Evolutionary conservation across 2,113 vertebrate genomes (phyloP).

Genomic region (Lamprotornis superbus): DNA sequence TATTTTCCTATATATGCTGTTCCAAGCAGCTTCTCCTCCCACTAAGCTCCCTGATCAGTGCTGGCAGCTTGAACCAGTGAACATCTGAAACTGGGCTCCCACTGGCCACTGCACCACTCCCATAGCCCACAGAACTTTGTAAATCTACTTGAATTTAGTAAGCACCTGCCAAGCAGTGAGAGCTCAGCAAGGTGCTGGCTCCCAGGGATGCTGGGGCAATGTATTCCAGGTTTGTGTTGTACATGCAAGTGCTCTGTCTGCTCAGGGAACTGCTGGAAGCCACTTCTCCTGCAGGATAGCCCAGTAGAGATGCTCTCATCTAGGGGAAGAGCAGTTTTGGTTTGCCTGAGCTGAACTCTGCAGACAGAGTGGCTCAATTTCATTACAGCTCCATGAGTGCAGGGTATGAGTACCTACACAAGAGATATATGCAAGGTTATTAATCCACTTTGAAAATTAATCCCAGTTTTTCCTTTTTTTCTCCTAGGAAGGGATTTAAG

Average conservation of each 20-base stretch:
- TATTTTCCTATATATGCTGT: not conserved
- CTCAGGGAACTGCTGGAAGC: not conserved
- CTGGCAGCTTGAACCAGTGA: not conserved
- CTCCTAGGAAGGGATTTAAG: not conserved
- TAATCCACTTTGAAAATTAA: not conserved
- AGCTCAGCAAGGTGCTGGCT: not conserved
- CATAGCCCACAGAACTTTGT: not conserved
- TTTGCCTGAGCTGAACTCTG: not conserved
- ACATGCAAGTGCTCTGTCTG: not conserved
- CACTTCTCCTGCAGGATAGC: not conserved
- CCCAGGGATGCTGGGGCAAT: not conserved
- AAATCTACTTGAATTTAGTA: not conserved
- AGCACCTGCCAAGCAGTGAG: not conserved
- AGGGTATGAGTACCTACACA: fast-evolving
- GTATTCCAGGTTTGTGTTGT: fast-evolving
- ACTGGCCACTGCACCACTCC: not conserved
- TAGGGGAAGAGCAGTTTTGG: not conserved
- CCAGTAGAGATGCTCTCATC: not conserved
- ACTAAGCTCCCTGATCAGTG: not conserved
- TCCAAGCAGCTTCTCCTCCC: not conserved
- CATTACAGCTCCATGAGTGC: fast-evolving
- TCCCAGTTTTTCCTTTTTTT: not conserved
- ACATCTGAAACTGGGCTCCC: not conserved
- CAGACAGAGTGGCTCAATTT: not conserved
- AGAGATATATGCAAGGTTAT: not conserved